Evolutionary conservation across 2,888 invertebrate genomes (phyloP).

Genomic region (Liposcelis brunnea): DNA sequence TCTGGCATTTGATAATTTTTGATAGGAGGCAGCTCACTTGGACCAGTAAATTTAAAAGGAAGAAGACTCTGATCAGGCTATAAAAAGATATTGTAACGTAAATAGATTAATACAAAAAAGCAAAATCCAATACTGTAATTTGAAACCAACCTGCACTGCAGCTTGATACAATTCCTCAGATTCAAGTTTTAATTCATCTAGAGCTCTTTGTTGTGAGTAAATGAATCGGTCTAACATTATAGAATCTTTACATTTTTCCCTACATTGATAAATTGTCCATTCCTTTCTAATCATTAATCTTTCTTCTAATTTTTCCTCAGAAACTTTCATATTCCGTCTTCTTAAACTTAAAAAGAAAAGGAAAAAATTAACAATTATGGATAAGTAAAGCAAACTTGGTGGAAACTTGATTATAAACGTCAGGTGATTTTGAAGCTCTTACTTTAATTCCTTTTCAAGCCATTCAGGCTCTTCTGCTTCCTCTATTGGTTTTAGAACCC

Average conservation of each 20-base stretch:
- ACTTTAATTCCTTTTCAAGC: conserved; percentile 47
- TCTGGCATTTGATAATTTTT: conserved; percentile 66
- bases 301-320: conserved; percentile 41
- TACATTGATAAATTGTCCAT: conserved; percentile 54
- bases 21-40: conserved; percentile 68
- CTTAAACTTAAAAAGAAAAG: conserved; percentile 29
- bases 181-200: conserved; percentile 59
- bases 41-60: conserved; percentile 52
- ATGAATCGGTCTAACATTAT: conserved; percentile 49
- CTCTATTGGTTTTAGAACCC: conserved; percentile 76
- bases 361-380: conserved; percentile 7
- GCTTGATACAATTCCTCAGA: conserved; percentile 76
- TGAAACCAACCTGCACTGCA: conserved; percentile 54
- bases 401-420: no score
- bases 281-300: conserved; percentile 49
- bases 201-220: conserved; percentile 54
- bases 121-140: background rate
- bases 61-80: conserved; percentile 54
- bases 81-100: conserved; percentile 15
- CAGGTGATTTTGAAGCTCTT: no score
- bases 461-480: conserved; percentile 62
- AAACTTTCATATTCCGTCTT: conserved; percentile 31
- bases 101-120: conserved; percentile 6
- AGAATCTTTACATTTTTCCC: conserved; percentile 44
- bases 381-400: conserved; percentile 9